These are phyloP conservation scores for Cecropterus lyciades DNA, from an alignment of 1,140 invertebrate genomes.

Conservation along the genomic window DNA sequence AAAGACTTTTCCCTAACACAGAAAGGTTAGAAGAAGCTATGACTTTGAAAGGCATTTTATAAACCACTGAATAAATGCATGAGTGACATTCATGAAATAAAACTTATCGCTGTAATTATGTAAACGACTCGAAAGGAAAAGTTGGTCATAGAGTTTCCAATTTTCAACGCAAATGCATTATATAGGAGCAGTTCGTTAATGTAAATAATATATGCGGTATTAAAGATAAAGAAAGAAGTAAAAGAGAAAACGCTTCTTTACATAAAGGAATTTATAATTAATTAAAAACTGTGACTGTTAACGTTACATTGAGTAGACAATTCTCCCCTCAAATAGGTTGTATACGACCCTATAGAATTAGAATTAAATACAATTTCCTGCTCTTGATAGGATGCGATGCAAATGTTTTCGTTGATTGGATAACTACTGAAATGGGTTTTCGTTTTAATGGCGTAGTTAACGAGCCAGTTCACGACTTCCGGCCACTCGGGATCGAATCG, in stretches of 20 bases:
- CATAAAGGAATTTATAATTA: too few species aligned
- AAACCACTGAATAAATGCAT: neutral
- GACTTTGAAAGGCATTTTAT: neutral
- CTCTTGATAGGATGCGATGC: slow-evolving; percentile 5
- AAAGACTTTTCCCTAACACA: slow-evolving; percentile 20
- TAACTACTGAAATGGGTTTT: slow-evolving; percentile 13
- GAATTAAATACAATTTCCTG: slow-evolving; percentile 15
- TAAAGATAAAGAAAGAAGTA: too few species aligned
- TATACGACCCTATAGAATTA: neutral
- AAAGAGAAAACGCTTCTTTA: too few species aligned
- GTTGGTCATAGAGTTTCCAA: too few species aligned
- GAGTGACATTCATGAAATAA: neutral
- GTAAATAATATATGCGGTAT: too few species aligned
- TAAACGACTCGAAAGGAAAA: too few species aligned
- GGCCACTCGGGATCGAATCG: slow-evolving; percentile 14
- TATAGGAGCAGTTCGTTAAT: neutral
- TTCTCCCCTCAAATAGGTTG: too few species aligned
- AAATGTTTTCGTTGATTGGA: slow-evolving; percentile 21
- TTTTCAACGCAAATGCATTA: neutral
- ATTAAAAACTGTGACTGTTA: too few species aligned
- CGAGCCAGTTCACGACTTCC: slow-evolving; percentile 29
- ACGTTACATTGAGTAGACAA: too few species aligned
- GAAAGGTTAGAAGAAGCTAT: neutral
- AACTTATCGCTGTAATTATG: slow-evolving; percentile 1
- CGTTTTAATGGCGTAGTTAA: slow-evolving; percentile 21